Percentiles rank a stretch among this genome's conserved stretches.
These are phyloP conservation scores for Coccyzus lansbergi DNA, from an alignment of 2,797 vertebrate genomes.

Conservation along the genomic window DNA sequence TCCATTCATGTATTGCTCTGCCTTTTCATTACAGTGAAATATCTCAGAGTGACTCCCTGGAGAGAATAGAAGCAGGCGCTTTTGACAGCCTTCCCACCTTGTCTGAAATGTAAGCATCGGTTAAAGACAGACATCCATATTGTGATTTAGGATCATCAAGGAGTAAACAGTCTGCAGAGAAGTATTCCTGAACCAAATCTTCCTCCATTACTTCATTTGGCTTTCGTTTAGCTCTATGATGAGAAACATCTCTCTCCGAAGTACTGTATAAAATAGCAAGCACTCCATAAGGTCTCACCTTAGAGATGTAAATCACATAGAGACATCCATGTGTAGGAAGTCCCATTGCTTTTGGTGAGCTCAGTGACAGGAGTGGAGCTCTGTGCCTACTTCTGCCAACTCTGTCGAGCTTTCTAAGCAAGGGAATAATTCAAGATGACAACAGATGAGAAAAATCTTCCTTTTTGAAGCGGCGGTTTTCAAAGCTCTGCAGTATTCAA, in stretches of 20 bases:
- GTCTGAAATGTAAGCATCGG: conserved; percentile 87
- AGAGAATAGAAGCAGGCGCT: conserved; percentile 83
- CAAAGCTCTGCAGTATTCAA: conserved; percentile 25
- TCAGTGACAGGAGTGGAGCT: not conserved
- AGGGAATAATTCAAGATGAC: not conserved
- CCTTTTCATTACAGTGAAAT: conserved; percentile 81
- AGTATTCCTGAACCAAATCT: not conserved
- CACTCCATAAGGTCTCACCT: not conserved
- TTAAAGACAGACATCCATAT: conserved; percentile 11
- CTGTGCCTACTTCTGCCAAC: not conserved
- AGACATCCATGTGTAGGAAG: not conserved
- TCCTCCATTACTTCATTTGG: not conserved
- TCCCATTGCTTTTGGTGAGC: not conserved
- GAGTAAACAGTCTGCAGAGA: not conserved
- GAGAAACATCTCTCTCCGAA: conserved; percentile 55
- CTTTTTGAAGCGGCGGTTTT: not conserved
- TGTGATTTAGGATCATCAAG: not conserved
- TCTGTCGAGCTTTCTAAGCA: not conserved
- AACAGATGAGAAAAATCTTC: conserved; percentile 20
- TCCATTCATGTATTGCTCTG: not conserved
- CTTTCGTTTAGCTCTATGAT: conserved; percentile 44
- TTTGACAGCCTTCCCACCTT: conserved; percentile 86
- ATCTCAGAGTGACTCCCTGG: conserved; percentile 85
- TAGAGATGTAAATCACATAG: not conserved
- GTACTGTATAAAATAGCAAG: conserved; percentile 31